Evolutionary conservation across 2,797 vertebrate species (phyloP), one percentile per base, ranked within the genome.

Genomic region (Acridotheres tristis): DNA sequence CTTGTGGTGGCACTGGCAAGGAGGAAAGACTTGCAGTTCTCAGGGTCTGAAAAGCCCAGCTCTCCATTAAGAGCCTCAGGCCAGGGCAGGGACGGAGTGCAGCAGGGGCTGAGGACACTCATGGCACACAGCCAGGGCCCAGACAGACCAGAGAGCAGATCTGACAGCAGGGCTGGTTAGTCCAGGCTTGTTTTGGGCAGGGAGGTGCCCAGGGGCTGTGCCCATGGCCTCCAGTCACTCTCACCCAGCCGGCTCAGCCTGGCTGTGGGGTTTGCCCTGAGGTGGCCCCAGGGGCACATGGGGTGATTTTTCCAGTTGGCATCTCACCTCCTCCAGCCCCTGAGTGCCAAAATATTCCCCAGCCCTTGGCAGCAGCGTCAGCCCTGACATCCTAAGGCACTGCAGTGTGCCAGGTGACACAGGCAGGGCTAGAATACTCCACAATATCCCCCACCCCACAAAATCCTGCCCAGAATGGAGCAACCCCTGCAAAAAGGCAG

Each of bases 341-440:
- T 0, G 0, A 71, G 54, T 18, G 14, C 58, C 59, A 68, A 80
- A 85, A 51, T 42, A 58, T 26, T 88, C 34, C 38, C 23, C 1
- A 4, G 50, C 19, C 40, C 29, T 77, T 43, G 68, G 83, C 85
- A 80, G 57, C 10, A 1, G 48, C 0, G 0, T 48, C 0, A 0
- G n/a, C 47, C 32, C 32, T 0, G 0, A 38, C 3, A 4, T 25
- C 65, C 75, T 45, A 55, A 38, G 51, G 53, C 25, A 32, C 19
- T 2, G 4, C 38, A 40, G 29, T 7, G 63, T 19, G 0, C 53
- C 32, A 2, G 50, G 29, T 42, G 38, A 47, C 3, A 8, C 2
- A 2, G 43, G 81, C 54, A 48, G n/a, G n/a, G 62, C 45, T 23
- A 34, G 34, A 54, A 66, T 2, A 4, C 23, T 51, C 76, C 36